These are phyloP conservation scores for Aselliscus stoliczkanus DNA, from an alignment of 2,797 vertebrate species.

Conservation along the genomic window DNA sequence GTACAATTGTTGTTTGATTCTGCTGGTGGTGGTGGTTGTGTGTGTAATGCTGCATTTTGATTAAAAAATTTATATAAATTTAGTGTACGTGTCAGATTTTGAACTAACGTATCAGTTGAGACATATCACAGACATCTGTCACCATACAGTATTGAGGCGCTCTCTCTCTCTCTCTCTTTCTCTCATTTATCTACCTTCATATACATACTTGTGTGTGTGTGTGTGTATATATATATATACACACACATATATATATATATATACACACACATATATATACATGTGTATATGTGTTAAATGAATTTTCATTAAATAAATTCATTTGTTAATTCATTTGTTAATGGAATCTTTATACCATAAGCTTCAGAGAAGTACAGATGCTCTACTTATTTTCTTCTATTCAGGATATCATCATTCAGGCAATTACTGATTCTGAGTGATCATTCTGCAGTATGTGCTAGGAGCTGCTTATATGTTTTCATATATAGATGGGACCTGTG, in stretches of 20 bases:
- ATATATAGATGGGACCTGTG: no score
- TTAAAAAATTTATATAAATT: not conserved
- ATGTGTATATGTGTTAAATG: no score
- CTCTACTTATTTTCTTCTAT: not conserved
- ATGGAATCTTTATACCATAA: not conserved
- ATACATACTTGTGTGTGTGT: not conserved
- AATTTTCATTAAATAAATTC: not conserved
- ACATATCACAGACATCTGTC: not conserved
- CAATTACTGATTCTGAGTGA: not conserved
- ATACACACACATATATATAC: no score
- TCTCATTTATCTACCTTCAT: not conserved
- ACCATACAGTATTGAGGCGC: not conserved
- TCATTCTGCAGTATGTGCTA: not conserved
- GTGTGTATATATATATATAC: not conserved
- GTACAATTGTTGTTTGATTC: not conserved
- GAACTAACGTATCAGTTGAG: not conserved
- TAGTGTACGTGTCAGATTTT: not conserved
- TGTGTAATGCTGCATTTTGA: not conserved
- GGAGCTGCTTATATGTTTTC: not conserved
- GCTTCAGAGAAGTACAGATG: not conserved
- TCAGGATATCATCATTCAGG: not conserved
- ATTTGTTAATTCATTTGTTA: not conserved
- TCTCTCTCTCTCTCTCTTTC: not conserved
- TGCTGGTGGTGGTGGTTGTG: not conserved
- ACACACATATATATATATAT: not conserved